Evolutionary conservation across 2,888 invertebrate species (phyloP).

Genomic region (Lepeophtheirus nordmannii): DNA sequence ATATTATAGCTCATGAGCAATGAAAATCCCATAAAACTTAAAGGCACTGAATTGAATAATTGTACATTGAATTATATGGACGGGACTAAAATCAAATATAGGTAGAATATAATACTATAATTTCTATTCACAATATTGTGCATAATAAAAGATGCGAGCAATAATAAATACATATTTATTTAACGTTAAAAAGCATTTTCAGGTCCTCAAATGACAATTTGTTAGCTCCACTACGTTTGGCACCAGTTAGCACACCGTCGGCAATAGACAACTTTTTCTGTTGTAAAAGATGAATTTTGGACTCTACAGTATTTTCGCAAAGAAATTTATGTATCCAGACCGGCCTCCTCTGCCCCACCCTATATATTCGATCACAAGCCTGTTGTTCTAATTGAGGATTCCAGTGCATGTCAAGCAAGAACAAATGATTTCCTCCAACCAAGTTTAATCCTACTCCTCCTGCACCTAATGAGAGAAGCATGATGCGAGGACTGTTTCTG

Average conservation of each 20-base stretch:
- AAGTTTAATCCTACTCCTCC: constrained; percentile 90
- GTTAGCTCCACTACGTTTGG: constrained; percentile 42
- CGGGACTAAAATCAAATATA: no score
- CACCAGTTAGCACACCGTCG: constrained; percentile 51
- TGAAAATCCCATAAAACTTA: no score
- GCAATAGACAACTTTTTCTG: constrained; percentile 61
- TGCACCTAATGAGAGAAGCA: constrained; percentile 74
- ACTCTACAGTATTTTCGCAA: constrained; percentile 70
- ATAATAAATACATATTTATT: background rate
- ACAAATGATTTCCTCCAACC: constrained; percentile 75
- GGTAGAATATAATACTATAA: no score
- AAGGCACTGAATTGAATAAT: no score
- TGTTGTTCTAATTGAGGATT: constrained; percentile 90
- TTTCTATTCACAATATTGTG: no score
- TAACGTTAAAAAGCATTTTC: constrained; percentile 35
- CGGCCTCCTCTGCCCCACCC: constrained; percentile 27
- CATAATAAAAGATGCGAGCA: no score
- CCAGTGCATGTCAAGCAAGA: constrained; percentile 85
- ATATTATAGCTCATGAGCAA: no score
- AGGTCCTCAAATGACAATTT: constrained; percentile 67
- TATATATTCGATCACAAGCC: constrained; percentile 80
- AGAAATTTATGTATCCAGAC: constrained; percentile 45
- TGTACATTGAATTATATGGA: no score
- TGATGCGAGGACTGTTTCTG: constrained; percentile 40
- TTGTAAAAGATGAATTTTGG: constrained; percentile 63